Evolutionary conservation across 1,140 invertebrate species (phyloP).

Genomic region (Prorops nasuta): DNA sequence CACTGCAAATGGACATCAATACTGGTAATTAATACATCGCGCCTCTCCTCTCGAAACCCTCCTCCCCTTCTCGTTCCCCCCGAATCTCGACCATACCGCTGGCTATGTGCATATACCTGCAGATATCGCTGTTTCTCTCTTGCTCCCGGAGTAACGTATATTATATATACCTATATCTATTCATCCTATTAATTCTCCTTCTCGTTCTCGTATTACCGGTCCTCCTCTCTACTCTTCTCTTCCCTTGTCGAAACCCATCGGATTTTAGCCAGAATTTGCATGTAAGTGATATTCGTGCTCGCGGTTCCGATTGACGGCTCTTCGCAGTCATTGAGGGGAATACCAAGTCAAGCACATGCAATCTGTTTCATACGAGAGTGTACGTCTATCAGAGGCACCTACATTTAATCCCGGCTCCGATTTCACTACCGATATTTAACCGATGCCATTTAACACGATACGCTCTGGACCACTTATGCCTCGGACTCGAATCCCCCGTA

Average conservation of each 20-base stretch:
- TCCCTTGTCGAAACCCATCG: too few species aligned
- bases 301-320: constrained; percentile 49
- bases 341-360: constrained; percentile 27
- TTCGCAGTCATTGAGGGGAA: constrained; percentile 30
- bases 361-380: background rate
- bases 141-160: background rate
- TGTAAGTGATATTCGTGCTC: constrained; percentile 54
- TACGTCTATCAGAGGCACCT: constrained; percentile 14
- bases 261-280: constrained; percentile 51
- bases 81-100: constrained; percentile 8
- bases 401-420: background rate
- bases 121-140: constrained; percentile 1
- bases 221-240: constrained; percentile 5
- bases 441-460: too few species aligned
- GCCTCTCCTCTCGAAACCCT: constrained; percentile 34
- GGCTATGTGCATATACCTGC: background rate
- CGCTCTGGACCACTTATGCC: too few species aligned
- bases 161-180: background rate
- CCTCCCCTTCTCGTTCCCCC: constrained; percentile 15
- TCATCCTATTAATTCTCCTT: constrained; percentile 1
- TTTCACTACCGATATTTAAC: too few species aligned
- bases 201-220: constrained; percentile 5
- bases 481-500: too few species aligned
- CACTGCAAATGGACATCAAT: constrained; percentile 60
- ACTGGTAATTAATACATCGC: constrained; percentile 60